phyloP scores from a whole-genome alignment of 2,888 invertebrate species.

The Drosophila acutilabella region DNA sequence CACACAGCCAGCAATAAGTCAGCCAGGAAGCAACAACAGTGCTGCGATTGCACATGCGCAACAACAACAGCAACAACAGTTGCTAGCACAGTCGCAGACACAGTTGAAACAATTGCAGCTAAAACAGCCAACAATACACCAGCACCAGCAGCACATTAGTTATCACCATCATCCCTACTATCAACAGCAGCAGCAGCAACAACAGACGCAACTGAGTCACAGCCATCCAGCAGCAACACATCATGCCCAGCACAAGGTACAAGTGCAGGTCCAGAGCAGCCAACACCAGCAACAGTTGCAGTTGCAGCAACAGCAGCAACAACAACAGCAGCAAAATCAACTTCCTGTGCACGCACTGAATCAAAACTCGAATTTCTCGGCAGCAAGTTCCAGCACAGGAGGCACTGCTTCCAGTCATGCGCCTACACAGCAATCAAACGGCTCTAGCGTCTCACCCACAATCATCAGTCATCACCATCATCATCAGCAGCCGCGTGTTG shows the following conservation, averaged over 20 bases:
- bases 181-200: conserved; percentile 66
- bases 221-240: conserved; percentile 41
- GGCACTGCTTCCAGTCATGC: conserved; percentile 83
- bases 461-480: conserved; percentile 58
- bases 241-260: conserved; percentile 40
- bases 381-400: conserved; percentile 82
- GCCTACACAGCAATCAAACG: conserved; percentile 82
- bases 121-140: conserved; percentile 82
- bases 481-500: conserved; percentile 46
- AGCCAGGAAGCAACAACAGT: conserved; percentile 55
- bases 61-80: conserved; percentile 65
- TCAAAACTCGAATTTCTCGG: conserved; percentile 82
- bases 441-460: conserved; percentile 82
- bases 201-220: conserved; percentile 53
- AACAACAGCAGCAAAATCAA: conserved; percentile 55
- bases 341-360: conserved; percentile 81
- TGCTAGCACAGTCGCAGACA: conserved; percentile 80
- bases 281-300: conserved; percentile 15
- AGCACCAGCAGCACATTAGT: conserved; percentile 77
- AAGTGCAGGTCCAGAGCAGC: conserved; percentile 23
- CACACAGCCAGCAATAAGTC: conserved; percentile 42
- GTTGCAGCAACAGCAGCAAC: conserved; percentile 40
- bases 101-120: conserved; percentile 81
- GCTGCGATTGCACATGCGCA: conserved; percentile 68
- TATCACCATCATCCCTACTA: conserved; percentile 82